These are phyloP conservation scores for Icerya purchasi DNA, from an alignment of 2,888 invertebrate species.

Conservation along the genomic window DNA sequence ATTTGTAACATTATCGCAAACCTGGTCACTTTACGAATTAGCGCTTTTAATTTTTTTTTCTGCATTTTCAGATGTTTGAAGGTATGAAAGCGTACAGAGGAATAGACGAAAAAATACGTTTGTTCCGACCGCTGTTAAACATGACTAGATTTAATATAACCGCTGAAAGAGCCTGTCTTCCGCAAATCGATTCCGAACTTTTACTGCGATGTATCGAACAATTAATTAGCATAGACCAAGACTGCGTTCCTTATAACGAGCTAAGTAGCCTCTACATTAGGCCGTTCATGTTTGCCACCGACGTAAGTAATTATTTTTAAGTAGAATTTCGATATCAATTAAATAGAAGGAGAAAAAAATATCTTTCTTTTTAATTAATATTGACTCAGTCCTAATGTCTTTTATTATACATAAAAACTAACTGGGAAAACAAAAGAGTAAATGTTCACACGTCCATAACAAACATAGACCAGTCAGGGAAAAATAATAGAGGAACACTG, in stretches of 20 bases:
- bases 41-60: too few species aligned
- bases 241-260: slow-evolving; percentile 89
- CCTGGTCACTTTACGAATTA: too few species aligned
- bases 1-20: too few species aligned
- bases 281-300: slow-evolving; percentile 88
- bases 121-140: slow-evolving; percentile 89
- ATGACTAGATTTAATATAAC: slow-evolving; percentile 80
- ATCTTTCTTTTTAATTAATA: too few species aligned
- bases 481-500: too few species aligned
- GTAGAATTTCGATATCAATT: too few species aligned
- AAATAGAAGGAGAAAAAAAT: too few species aligned
- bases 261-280: slow-evolving; percentile 83
- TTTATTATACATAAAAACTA: too few species aligned
- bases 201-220: slow-evolving; percentile 63
- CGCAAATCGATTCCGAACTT: slow-evolving; percentile 70
- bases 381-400: too few species aligned
- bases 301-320: slow-evolving; percentile 59
- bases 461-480: too few species aligned
- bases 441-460: too few species aligned
- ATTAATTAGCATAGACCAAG: slow-evolving; percentile 75
- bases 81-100: slow-evolving; percentile 95
- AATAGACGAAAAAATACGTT: slow-evolving; percentile 67
- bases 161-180: slow-evolving; percentile 63
- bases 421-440: too few species aligned
- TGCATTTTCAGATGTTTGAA: slow-evolving; percentile 63